Percentiles rank a stretch among this genome's conserved stretches.
phyloP scores from a whole-genome alignment of 2,113 vertebrate species.

The Galemys pyrenaicus region DNA sequence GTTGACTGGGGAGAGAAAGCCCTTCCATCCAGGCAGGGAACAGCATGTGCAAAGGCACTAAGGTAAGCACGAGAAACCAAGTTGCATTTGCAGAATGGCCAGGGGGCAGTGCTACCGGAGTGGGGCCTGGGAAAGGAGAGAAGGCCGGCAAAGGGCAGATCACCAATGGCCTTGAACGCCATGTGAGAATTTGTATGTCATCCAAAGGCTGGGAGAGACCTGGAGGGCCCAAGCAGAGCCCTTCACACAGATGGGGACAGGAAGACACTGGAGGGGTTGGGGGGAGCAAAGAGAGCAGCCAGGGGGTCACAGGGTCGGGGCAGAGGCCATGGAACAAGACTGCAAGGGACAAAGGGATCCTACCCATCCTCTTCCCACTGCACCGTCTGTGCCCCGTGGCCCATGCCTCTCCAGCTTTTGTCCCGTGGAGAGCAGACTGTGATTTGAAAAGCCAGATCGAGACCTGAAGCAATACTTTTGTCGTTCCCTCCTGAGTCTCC shows the following conservation, averaged over 20 bases:
- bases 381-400: accelerated
- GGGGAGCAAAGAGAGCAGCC: not conserved
- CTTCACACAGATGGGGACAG: not conserved
- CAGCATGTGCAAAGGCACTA: not conserved
- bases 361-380: accelerated
- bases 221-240: not conserved
- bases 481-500: not conserved
- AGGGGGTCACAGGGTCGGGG: not conserved
- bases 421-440: accelerated
- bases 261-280: not conserved
- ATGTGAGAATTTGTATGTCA: not conserved
- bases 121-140: not conserved
- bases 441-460: not conserved
- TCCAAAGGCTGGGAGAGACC: not conserved
- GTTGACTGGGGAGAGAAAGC: not conserved
- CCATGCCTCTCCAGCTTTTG: not conserved
- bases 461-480: not conserved
- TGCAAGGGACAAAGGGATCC: accelerated
- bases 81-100: not conserved
- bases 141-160: accelerated
- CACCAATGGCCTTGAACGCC: accelerated
- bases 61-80: not conserved
- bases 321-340: too few species aligned
- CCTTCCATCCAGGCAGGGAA: not conserved
- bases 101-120: accelerated